Percentiles rank a stretch among this genome's conserved stretches.
phyloP scores from a whole-genome alignment of 2,888 invertebrate species.

The Drosophila anceps region DNA sequence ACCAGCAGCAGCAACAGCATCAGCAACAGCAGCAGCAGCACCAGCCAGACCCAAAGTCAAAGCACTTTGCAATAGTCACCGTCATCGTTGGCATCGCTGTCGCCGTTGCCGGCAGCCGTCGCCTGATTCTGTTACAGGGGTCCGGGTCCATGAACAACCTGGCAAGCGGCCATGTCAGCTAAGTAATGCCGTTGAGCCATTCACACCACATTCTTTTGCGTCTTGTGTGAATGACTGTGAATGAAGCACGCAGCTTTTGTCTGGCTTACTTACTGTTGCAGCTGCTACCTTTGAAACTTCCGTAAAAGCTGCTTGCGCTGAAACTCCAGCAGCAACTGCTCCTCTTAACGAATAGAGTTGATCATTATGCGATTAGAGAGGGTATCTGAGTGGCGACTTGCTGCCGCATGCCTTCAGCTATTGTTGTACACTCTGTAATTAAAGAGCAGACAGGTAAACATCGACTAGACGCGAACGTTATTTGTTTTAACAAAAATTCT shows the following conservation, averaged over 20 bases:
- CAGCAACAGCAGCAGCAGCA: constrained; percentile 24
- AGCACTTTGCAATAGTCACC: constrained; percentile 67
- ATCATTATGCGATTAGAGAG: constrained; percentile 1
- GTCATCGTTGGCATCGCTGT: constrained; percentile 16
- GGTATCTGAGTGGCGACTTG: constrained; percentile 24
- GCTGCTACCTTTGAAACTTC: neutral
- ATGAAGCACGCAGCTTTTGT: neutral
- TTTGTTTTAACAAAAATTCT: constrained; percentile 4
- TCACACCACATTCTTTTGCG: neutral
- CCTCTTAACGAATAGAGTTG: neutral
- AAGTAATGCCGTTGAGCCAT: constrained; percentile 25
- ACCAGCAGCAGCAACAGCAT: constrained; percentile 23
- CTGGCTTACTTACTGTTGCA: too few relatives aligned
- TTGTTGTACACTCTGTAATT: constrained; percentile 43
- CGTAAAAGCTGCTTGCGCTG: neutral
- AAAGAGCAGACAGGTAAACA: constrained; percentile 2
- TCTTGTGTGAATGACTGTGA: too few relatives aligned
- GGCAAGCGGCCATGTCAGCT: constrained; percentile 29
- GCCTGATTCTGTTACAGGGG: constrained; percentile 34
- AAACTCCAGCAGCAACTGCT: neutral
- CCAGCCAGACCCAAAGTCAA: constrained; percentile 58
- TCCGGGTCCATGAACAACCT: constrained; percentile 17
- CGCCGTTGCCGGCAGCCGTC: constrained; percentile 34
- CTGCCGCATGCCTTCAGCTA: constrained; percentile 1
- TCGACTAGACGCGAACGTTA: neutral